These are phyloP conservation scores for Cerceris rybyensis DNA, from an alignment of 2,888 invertebrate genomes.

Conservation along the genomic window DNA sequence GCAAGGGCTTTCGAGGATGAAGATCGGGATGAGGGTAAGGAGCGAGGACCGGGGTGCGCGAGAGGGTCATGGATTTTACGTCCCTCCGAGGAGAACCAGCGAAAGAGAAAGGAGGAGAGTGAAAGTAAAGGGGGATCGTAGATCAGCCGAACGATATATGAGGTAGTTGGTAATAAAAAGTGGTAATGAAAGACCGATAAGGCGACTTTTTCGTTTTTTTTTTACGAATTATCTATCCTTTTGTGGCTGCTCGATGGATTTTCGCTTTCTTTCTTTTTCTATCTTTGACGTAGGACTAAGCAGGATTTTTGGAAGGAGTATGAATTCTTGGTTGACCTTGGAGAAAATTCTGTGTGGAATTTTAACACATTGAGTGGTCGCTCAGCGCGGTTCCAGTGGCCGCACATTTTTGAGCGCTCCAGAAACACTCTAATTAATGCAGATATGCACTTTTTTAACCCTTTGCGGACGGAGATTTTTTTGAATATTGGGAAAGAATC, in stretches of 20 bases:
- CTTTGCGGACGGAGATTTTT: too few species aligned
- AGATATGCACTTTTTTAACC: too few species aligned
- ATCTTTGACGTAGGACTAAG: too few species aligned
- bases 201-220: not conserved
- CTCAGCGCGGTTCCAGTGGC: too few species aligned
- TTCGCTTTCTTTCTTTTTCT: not conserved
- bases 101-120: constrained; percentile 8
- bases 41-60: not conserved
- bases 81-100: not conserved
- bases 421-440: too few species aligned
- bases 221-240: constrained; percentile 4
- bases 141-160: constrained; percentile 5
- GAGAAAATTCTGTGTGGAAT: too few species aligned
- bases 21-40: not conserved
- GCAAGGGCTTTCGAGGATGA: constrained; percentile 9
- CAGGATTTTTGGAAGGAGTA: too few species aligned
- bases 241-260: not conserved
- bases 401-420: too few species aligned
- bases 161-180: constrained; percentile 5
- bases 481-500: too few species aligned
- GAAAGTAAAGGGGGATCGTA: constrained; percentile 19
- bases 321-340: too few species aligned
- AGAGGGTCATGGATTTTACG: constrained; percentile 45
- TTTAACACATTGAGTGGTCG: too few species aligned
- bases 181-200: constrained; percentile 13